Evolutionary conservation across 2,888 invertebrate species (phyloP).

Genomic region (Agonopterix heracliana): DNA sequence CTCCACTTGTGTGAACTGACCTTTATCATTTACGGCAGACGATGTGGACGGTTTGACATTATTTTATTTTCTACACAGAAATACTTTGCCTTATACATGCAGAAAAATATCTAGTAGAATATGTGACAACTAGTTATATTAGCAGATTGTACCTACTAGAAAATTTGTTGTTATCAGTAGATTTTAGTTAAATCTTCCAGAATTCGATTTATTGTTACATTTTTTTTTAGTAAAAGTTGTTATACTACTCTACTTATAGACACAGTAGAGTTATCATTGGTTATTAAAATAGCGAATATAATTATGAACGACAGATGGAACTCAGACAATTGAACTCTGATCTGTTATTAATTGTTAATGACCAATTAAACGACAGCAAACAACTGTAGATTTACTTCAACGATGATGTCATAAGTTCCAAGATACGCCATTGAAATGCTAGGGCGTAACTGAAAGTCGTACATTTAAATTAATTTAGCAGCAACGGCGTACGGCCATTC

Average conservation of each 20-base stretch:
- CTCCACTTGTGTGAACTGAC: constrained; percentile 9
- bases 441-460: neutral
- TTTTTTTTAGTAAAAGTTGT: no score
- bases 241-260: no score
- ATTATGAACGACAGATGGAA: neutral
- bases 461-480: neutral
- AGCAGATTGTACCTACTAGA: no score
- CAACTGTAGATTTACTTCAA: constrained; percentile 1
- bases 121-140: no score
- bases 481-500: constrained; percentile 1
- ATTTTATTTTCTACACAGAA: no score
- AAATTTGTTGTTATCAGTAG: no score
- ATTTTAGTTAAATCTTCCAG: no score
- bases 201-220: no score
- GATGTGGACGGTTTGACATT: no score
- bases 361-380: neutral
- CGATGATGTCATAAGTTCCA: neutral
- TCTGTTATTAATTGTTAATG: neutral
- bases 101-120: no score
- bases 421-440: neutral
- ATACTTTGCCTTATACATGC: neutral
- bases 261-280: no score
- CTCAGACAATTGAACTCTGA: neutral
- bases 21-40: constrained; percentile 1
- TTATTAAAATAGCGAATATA: no score